A percentile compares a stretch with the other conserved stretches of the same genome.
phyloP scores from a whole-genome alignment of 2,888 invertebrate genomes.

The Pharmacophagus antenor region DNA sequence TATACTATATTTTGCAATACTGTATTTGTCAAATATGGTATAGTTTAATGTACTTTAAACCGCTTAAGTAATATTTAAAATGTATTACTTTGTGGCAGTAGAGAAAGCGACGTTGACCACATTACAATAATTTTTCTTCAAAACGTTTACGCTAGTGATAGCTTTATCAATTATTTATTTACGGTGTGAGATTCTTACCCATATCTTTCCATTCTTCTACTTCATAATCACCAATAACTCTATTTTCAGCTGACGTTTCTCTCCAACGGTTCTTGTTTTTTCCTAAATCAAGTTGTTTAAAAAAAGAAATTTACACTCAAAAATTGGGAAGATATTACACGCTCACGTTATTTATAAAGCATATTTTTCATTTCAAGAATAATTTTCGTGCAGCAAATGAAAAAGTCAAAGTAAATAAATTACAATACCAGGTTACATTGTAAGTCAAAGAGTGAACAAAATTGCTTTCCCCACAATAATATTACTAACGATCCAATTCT shows the following conservation, averaged over 20 bases:
- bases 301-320: constrained; percentile 3
- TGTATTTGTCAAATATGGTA: no score
- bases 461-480: constrained; percentile 77
- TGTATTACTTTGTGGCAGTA: no score
- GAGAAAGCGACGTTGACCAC: no score
- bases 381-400: constrained; percentile 61
- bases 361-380: neutral
- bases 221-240: constrained; percentile 85
- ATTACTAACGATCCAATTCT: constrained; percentile 79
- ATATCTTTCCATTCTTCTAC: constrained; percentile 88
- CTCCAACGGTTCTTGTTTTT: constrained; percentile 81
- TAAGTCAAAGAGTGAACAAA: constrained; percentile 77
- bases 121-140: no score
- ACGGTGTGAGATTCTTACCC: constrained; percentile 72
- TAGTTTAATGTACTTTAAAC: neutral
- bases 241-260: constrained; percentile 80
- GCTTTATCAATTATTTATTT: neutral
- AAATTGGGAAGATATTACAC: constrained; percentile 8
- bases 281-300: constrained; percentile 56
- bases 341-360: neutral
- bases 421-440: constrained; percentile 73
- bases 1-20: no score
- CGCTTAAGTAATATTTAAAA: neutral
- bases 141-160: no score
- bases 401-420: constrained; percentile 68